Base-by-base conservation (phyloP, 2,888 invertebrate species). In the Oscheius sp. region DNA sequence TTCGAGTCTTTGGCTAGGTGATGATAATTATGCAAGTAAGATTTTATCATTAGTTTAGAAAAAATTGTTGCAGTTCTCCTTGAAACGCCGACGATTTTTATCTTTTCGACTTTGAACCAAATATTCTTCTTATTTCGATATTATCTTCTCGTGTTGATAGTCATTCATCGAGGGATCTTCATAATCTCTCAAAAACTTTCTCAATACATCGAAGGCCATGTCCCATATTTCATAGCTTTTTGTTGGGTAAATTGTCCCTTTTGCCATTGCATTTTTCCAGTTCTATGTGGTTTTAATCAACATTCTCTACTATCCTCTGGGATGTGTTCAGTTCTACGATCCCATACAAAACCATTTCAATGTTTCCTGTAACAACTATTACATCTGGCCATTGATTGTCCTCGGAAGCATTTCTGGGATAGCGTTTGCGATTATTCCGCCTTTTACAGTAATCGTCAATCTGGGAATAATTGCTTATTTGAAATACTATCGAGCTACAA, bases 41-140 rank as follows among this genome's bases (percentile, higher is more conserved):
- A 10, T 37, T 37, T 37, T 37, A 6, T 15, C 37, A 15, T 37
- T 37, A 37, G 37, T 37, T 37, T 6, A 6, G 37, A 15, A 37
- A 37, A 37, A 37, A 15, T 37, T 17, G 12, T 42, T 42, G 15
- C 42, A 42, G 42, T 42, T 42, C n/a, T 42, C 4, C 42, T 42
- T 17, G 20, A 42, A 3, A 42, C 42, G 12, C 42, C 42, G 20
- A 20, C 42, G 3, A 42, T 42, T 20, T 42, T 17, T 12, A 20
- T 42, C 12, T 42, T 42, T 20, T n/a, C 12, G n/a, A 42, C 42
- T 4, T 3, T 20, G 42, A 52, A 52, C 1, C 50, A 52, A 25
- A 25, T 52, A 10, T 27, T 52, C 50, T 52, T 52, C 23, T 27
- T 27, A n/a, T 52, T 52, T 31, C 50, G 50, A 3, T 52, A 52